Evolutionary conservation across 2,797 vertebrate species (phyloP).

Genomic region (Urophycis tenuis): DNA sequence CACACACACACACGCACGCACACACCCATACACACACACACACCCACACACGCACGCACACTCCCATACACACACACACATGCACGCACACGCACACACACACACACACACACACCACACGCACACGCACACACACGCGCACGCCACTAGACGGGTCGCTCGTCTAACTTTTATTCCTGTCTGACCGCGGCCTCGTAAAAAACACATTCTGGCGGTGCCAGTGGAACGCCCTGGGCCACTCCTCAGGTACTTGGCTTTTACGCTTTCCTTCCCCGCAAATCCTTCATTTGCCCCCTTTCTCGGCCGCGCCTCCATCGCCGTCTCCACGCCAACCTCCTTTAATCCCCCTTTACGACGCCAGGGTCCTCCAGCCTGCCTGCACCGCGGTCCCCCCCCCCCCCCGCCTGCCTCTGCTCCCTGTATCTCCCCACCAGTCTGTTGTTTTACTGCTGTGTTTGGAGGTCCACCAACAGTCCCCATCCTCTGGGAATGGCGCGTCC

Average conservation of each 20-base stretch:
- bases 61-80: no score
- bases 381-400: not conserved
- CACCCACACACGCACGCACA: no score
- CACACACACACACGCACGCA: not conserved
- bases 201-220: slow-evolving; percentile 64
- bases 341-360: slow-evolving; percentile 38
- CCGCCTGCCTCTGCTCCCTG: slow-evolving; percentile 26
- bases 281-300: slow-evolving; percentile 36
- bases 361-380: not conserved
- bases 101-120: no score
- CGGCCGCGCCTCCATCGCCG: slow-evolving; percentile 39
- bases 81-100: no score
- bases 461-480: slow-evolving; percentile 38
- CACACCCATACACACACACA: slow-evolving; percentile 41
- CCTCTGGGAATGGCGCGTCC: slow-evolving; percentile 7
- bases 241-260: slow-evolving; percentile 67
- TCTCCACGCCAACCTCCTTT: slow-evolving; percentile 55
- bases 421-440: slow-evolving; percentile 16
- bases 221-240: slow-evolving; percentile 59
- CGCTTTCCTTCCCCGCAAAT: slow-evolving; percentile 54
- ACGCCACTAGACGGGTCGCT: slow-evolving; percentile 47
- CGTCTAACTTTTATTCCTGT: slow-evolving; percentile 69
- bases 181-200: slow-evolving; percentile 71
- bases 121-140: no score
- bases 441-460: slow-evolving; percentile 46